Conservation (phyloP, 2,113 vertebrate species). For the Gila orcuttii region DNA sequence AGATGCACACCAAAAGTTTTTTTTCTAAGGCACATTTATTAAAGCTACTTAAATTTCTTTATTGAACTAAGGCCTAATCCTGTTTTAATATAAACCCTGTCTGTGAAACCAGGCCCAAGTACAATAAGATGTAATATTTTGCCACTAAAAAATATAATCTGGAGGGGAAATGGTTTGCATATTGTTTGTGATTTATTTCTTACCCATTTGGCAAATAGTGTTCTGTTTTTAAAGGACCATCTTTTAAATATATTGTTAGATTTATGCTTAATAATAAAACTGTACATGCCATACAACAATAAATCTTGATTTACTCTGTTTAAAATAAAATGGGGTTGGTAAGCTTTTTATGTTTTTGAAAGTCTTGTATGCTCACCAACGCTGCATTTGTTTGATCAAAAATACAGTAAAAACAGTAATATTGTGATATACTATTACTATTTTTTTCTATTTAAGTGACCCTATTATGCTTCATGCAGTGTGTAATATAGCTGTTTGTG, state of each 20-base stretch:
- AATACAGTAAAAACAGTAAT: not conserved
- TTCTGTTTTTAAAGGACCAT: not conserved
- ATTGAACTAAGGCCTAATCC: too few species aligned
- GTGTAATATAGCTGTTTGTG: too few species aligned
- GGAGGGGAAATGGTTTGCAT: too few species aligned
- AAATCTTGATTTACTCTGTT: not conserved
- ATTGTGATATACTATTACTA: not conserved
- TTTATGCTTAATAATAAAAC: not conserved
- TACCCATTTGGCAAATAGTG: not conserved
- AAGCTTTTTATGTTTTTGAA: not conserved
- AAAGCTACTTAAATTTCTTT: too few species aligned
- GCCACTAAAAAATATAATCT: not conserved
- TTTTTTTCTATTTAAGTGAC: not conserved
- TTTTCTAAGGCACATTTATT: too few species aligned
- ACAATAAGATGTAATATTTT: not conserved
- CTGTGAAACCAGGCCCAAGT: too few species aligned
- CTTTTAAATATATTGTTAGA: not conserved
- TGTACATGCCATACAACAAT: not conserved
- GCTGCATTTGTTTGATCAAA: not conserved
- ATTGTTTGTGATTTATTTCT: too few species aligned
- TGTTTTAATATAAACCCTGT: too few species aligned
- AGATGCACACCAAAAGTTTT: too few species aligned
- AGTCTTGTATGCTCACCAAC: not conserved
- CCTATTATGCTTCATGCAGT: too few species aligned
- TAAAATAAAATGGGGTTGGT: not conserved